Percentiles rank a stretch among this genome's conserved stretches.
phyloP scores from a whole-genome alignment of 2,113 vertebrate genomes.

The Amphilophus citrinellus region DNA sequence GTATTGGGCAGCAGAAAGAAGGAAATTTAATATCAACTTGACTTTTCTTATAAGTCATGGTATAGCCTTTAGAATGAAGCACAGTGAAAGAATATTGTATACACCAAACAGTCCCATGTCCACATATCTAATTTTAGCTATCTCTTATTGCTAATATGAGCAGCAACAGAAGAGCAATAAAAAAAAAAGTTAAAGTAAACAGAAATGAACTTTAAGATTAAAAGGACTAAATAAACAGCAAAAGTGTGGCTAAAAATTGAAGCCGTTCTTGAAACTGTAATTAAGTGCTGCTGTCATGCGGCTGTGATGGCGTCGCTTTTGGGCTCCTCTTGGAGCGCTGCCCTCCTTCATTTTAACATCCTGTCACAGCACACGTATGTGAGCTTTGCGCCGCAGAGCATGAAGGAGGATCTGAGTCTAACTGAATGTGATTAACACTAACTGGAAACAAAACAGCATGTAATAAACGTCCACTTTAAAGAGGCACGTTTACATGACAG shows the following conservation, averaged over 20 bases:
- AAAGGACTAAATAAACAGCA: conserved; percentile 5
- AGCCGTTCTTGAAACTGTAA: conserved; percentile 20
- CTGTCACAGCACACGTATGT: conserved; percentile 28
- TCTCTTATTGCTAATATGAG: conserved; percentile 10
- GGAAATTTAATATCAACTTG: conserved; percentile 16
- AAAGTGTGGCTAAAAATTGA: neutral
- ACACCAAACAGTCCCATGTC: conserved; percentile 8
- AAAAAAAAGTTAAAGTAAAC: conserved; percentile 10
- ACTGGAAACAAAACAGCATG: conserved; percentile 76
- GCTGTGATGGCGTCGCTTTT: neutral
- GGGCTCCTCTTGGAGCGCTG: conserved; percentile 7
- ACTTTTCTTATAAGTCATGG: neutral
- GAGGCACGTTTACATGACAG: conserved; percentile 56
- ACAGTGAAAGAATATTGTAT: neutral
- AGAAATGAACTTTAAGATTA: conserved; percentile 20
- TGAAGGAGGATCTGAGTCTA: conserved; percentile 65
- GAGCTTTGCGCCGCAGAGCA: conserved; percentile 39
- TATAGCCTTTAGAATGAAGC: neutral
- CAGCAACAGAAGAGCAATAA: conserved; percentile 20
- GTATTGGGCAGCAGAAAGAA: neutral
- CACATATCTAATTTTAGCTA: conserved; percentile 18
- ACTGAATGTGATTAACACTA: conserved; percentile 75
- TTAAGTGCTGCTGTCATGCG: conserved; percentile 36
- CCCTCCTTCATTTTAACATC: conserved; percentile 33
- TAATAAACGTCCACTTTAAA: conserved; percentile 71